phyloP scores from a whole-genome alignment of 2,113 vertebrate genomes.

The Ibidorhyncha struthersii region DNA sequence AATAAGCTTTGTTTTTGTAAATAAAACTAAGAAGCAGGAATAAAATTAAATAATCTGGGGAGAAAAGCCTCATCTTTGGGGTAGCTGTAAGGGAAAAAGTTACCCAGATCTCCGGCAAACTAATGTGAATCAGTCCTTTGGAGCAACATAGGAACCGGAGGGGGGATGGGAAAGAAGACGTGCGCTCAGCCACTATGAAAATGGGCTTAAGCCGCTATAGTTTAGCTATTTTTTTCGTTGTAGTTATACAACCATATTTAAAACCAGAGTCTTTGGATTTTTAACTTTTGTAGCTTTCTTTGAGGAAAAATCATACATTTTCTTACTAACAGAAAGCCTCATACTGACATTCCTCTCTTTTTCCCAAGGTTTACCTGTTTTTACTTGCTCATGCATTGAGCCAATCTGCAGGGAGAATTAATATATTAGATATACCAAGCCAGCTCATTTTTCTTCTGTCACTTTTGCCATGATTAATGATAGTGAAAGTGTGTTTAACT shows the following conservation, averaged over 20 bases:
- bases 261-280: accelerated
- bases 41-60: accelerated
- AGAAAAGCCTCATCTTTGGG: background rate
- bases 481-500: constrained; percentile 54
- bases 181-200: background rate
- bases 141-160: background rate
- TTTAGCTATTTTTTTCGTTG: background rate
- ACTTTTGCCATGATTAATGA: constrained; percentile 69
- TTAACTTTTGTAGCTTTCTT: background rate
- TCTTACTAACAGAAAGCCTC: background rate
- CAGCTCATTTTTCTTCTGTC: constrained; percentile 73
- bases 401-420: constrained; percentile 57
- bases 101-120: background rate
- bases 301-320: background rate
- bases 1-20: background rate
- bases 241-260: background rate
- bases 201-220: background rate
- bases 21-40: background rate
- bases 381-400: constrained; percentile 43
- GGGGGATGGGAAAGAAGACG: accelerated
- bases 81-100: background rate
- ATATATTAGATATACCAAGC: constrained; percentile 60
- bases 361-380: constrained; percentile 27
- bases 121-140: background rate
- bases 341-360: background rate